Percentiles rank a stretch among this genome's conserved stretches.
These are phyloP conservation scores for Sebastes glaucus DNA, from an alignment of 2,797 vertebrate species.

Conservation along the genomic window DNA sequence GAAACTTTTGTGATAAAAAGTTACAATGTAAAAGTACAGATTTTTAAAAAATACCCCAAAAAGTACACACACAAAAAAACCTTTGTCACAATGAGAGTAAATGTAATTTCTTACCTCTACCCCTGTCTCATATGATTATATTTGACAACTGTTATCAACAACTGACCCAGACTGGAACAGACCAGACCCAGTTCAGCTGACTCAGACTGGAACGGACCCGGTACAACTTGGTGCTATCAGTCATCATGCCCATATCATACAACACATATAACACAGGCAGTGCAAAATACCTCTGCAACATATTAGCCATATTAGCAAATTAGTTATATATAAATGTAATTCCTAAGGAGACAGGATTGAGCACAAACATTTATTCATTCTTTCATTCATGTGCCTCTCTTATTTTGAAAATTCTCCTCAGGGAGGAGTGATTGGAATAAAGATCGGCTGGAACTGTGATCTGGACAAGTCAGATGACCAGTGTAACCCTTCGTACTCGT, in stretches of 20 bases:
- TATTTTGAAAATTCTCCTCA: constrained; percentile 49
- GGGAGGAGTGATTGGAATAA: constrained; percentile 95
- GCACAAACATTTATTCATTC: not conserved
- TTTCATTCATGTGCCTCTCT: not conserved
- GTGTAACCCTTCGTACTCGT: constrained; percentile 92
- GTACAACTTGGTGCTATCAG: not conserved
- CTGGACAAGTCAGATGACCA: constrained; percentile 89
- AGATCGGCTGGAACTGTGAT: constrained; percentile 94
- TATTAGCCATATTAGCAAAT: not conserved
- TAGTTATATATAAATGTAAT: not conserved
- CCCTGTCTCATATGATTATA: not conserved
- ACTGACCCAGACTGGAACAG: not conserved
- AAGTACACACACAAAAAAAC: not conserved
- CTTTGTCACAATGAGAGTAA: not conserved
- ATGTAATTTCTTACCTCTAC: not conserved
- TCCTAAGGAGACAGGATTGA: not conserved
- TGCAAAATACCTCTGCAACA: not conserved
- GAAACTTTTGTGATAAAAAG: no score
- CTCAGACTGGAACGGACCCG: not conserved
- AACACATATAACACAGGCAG: not conserved
- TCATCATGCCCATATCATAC: not conserved
- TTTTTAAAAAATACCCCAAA: no score
- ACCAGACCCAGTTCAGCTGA: not conserved
- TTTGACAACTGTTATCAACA: not conserved
- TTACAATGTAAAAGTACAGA: no score